A percentile compares a stretch with the other conserved stretches of the same genome.
These are phyloP conservation scores for Pseudochirops cupreus DNA, from an alignment of 2,797 vertebrate genomes.

Conservation along the genomic window DNA sequence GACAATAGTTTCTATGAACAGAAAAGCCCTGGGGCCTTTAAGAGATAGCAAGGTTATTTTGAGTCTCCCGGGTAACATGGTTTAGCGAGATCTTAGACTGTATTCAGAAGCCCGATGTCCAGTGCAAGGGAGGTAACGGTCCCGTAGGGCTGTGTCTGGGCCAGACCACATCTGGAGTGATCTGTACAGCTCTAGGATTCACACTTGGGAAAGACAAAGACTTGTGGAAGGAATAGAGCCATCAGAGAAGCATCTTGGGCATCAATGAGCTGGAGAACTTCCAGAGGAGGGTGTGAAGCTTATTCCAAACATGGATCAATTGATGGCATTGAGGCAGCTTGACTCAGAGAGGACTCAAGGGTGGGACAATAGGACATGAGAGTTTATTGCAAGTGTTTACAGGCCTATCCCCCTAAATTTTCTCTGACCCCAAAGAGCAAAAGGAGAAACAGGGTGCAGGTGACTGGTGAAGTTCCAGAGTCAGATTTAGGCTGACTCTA, in stretches of 20 bases:
- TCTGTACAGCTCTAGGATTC: background rate
- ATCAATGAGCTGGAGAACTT: background rate
- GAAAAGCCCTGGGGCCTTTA: background rate
- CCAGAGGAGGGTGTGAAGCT: background rate
- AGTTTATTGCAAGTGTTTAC: background rate
- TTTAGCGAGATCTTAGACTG: background rate
- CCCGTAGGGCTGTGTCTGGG: background rate
- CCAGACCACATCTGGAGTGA: background rate
- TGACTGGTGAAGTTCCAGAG: background rate
- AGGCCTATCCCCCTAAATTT: background rate
- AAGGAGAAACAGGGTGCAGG: background rate
- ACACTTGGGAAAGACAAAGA: background rate
- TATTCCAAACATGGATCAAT: background rate
- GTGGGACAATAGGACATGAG: background rate
- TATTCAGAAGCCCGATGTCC: background rate
- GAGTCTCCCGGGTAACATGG: background rate
- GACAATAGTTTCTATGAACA: background rate
- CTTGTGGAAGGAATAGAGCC: background rate
- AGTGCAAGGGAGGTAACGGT: background rate
- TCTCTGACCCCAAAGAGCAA: background rate
- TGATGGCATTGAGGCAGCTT: background rate
- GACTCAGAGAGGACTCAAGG: background rate
- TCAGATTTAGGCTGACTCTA: background rate
- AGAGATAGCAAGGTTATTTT: background rate
- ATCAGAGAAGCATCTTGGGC: background rate